A percentile compares a stretch with the other conserved stretches of the same genome.
phyloP scores from a whole-genome alignment of 2,113 vertebrate species.

The Oxyura jamaicensis region DNA sequence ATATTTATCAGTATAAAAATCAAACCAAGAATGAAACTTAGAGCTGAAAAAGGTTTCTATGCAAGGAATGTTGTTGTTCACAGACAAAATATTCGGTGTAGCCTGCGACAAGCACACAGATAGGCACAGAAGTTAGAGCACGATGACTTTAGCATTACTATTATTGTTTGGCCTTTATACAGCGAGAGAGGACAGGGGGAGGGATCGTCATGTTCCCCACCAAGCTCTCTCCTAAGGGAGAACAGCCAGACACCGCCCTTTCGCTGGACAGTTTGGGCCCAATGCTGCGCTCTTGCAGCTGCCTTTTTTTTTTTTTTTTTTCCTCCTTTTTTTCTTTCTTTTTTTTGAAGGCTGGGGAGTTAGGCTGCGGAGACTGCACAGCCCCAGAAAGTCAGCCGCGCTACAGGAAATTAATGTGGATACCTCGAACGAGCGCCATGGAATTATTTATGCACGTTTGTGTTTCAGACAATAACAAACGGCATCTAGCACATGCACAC shows the following conservation, averaged over 20 bases:
- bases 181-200: not conserved
- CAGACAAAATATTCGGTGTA: not conserved
- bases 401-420: constrained; percentile 6
- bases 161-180: constrained; percentile 46
- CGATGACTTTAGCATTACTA: not conserved
- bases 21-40: constrained; percentile 13
- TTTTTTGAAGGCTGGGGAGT: not conserved
- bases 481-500: fast-evolving
- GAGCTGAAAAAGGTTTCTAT: not conserved
- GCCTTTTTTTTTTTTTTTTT: not conserved
- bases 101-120: not conserved
- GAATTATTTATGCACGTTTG: not conserved
- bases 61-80: constrained; percentile 41
- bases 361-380: fast-evolving
- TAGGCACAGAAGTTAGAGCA: not conserved
- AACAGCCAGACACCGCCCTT: constrained; percentile 47
- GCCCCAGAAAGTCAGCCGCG: not conserved
- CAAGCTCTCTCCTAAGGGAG: constrained; percentile 39
- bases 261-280: not conserved
- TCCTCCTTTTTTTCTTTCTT: no score
- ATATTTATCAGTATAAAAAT: constrained; percentile 24
- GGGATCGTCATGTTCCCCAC: constrained; percentile 41
- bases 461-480: not conserved
- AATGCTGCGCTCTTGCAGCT: constrained; percentile 19
- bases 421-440: not conserved